phyloP scores from a whole-genome alignment of 2,888 invertebrate genomes.

The Cataglyphis albicans region DNA sequence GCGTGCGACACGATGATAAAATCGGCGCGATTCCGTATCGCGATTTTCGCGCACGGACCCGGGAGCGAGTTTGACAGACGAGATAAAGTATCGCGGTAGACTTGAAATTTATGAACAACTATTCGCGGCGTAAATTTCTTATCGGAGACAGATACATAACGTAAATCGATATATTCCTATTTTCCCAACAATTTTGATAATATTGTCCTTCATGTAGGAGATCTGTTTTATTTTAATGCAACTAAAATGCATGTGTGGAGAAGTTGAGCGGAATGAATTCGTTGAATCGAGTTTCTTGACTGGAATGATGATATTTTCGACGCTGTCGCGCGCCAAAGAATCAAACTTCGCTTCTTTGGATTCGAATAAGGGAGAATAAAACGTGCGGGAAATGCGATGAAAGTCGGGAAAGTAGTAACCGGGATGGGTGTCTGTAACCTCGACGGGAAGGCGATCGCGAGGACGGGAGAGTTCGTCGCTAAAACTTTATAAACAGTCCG shows the following conservation, averaged over 20 bases:
- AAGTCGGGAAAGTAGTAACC: conserved; percentile 3
- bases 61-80: not conserved
- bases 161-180: not conserved
- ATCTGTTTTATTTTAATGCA: not conserved
- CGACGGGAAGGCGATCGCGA: not conserved
- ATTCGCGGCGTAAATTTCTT: not conserved
- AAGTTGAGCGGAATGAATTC: not conserved
- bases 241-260: not conserved
- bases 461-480: conserved; percentile 24
- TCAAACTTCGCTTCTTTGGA: not conserved
- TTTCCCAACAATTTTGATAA: not conserved
- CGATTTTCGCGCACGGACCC: not conserved
- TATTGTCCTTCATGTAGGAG: not conserved
- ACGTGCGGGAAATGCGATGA: conserved; percentile 4
- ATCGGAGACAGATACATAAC: not conserved
- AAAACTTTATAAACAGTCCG: conserved; percentile 44
- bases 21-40: conserved; percentile 7
- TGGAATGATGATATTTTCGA: conserved; percentile 43
- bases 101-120: not conserved
- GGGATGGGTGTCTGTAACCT: not conserved
- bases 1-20: not conserved
- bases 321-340: conserved; percentile 28
- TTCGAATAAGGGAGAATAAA: not conserved
- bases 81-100: not conserved
- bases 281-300: conserved; percentile 10